These are phyloP conservation scores for Gracilinanus agilis DNA, from an alignment of 2,113 vertebrate species.

Conservation along the genomic window DNA sequence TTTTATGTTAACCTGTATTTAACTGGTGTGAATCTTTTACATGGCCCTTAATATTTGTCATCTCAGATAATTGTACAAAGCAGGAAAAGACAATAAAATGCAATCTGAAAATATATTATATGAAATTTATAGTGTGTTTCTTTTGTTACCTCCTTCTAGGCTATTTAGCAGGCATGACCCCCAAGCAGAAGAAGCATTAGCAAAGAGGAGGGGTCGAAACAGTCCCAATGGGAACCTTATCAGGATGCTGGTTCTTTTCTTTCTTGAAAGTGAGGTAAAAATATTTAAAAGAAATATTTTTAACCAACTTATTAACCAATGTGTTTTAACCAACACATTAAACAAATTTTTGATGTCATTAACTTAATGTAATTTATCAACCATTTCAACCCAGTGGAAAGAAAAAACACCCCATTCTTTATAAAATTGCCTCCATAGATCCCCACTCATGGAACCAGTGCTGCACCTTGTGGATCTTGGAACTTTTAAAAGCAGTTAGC, in stretches of 20 bases:
- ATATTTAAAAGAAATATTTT: constrained; percentile 47
- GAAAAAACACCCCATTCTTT: constrained; percentile 20
- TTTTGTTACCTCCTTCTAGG: constrained; percentile 80
- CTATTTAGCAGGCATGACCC: constrained; percentile 98
- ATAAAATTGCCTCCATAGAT: not conserved
- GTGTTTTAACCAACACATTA: constrained; percentile 35
- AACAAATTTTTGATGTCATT: constrained; percentile 51
- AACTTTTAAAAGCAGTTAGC: constrained; percentile 8
- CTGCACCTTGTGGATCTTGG: constrained; percentile 36
- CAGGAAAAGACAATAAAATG: constrained; percentile 31
- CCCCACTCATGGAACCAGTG: constrained; percentile 33
- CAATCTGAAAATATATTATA: constrained; percentile 28
- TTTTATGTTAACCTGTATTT: not conserved
- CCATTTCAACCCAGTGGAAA: constrained; percentile 36
- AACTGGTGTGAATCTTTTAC: not conserved
- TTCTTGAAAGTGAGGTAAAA: constrained; percentile 99
- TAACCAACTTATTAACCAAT: not conserved
- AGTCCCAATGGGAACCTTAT: constrained; percentile 99
- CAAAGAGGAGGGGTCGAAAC: constrained; percentile 96
- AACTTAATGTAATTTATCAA: constrained; percentile 17
- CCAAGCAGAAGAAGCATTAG: constrained; percentile 97
- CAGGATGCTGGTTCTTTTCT: constrained; percentile 99
- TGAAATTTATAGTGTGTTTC: constrained; percentile 64
- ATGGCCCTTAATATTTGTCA: constrained; percentile 1
- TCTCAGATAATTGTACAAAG: constrained; percentile 36